Evolutionary conservation across 2,888 invertebrate genomes (phyloP).

Genomic region (Cephus runcator): DNA sequence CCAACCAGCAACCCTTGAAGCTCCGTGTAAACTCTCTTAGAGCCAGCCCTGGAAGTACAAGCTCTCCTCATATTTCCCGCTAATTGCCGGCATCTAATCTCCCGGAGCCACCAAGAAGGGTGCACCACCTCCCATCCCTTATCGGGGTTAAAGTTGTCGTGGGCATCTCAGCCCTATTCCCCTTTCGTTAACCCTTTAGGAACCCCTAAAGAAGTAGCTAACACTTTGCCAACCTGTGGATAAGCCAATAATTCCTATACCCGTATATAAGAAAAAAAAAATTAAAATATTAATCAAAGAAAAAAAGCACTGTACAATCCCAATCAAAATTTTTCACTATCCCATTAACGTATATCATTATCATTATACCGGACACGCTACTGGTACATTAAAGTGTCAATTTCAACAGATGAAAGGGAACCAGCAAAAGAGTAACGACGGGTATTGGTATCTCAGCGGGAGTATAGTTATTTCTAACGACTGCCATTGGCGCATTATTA

Average conservation of each 20-base stretch:
- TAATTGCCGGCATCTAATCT: conserved; percentile 44
- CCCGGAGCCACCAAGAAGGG: conserved; percentile 21
- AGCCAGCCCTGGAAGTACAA: conserved; percentile 11
- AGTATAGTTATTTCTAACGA: conserved; percentile 19
- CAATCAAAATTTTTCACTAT: no score
- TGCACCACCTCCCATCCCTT: conserved; percentile 31
- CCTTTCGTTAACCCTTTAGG: no score
- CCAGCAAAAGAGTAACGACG: neutral
- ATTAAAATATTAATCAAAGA: no score
- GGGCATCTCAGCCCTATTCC: neutral
- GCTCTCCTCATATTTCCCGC: conserved; percentile 39
- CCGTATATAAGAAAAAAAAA: no score
- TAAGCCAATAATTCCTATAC: no score
- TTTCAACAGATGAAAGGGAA: neutral
- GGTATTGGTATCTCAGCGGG: conserved; percentile 18
- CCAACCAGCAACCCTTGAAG: conserved; percentile 2
- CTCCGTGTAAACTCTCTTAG: conserved; percentile 10
- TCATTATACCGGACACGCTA: no score
- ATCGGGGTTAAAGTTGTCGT: conserved; percentile 37
- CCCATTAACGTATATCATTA: no score
- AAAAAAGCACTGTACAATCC: no score
- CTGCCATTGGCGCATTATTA: conserved; percentile 22
- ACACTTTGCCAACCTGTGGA: no score
- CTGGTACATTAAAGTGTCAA: no score
- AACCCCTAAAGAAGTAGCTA: no score